Evolutionary conservation across 2,888 invertebrate genomes (phyloP).

Genomic region (Bugula neritina): DNA sequence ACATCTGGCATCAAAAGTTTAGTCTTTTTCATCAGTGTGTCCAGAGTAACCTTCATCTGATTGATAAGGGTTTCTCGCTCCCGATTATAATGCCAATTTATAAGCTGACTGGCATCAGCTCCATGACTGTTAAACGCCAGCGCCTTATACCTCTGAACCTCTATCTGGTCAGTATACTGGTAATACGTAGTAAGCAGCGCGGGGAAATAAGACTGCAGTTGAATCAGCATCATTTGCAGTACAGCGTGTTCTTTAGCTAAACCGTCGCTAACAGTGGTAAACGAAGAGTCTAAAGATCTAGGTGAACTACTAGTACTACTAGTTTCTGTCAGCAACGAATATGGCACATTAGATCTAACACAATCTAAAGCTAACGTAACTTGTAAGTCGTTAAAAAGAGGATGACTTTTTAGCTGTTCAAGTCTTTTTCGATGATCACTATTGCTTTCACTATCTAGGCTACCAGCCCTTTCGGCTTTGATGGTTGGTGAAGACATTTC

Average conservation of each 20-base stretch:
- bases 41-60: conserved; percentile 2
- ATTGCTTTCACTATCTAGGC: not conserved
- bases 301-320: conserved; percentile 30
- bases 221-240: not conserved
- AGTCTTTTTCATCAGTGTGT: not conserved
- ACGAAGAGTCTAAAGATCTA: not conserved
- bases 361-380: conserved; percentile 36
- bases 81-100: conserved; percentile 36
- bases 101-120: conserved; percentile 31
- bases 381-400: conserved; percentile 39
- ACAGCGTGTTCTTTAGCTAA: not conserved
- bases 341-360: conserved; percentile 35
- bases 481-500: not conserved
- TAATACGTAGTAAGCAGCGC: not conserved
- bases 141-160: conserved; percentile 37
- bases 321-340: conserved; percentile 37
- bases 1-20: not conserved
- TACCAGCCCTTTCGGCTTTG: not conserved
- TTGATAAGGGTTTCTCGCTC: conserved; percentile 32
- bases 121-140: conserved; percentile 34
- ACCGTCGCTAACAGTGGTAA: conserved; percentile 4
- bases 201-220: not conserved
- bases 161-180: conserved; percentile 32
- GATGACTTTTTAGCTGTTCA: conserved; percentile 36
- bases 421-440: conserved; percentile 29